A percentile compares a stretch with the other conserved stretches of the same genome.
Conservation (phyloP, 2,113 vertebrate genomes). For the Electrona antarctica region DNA sequence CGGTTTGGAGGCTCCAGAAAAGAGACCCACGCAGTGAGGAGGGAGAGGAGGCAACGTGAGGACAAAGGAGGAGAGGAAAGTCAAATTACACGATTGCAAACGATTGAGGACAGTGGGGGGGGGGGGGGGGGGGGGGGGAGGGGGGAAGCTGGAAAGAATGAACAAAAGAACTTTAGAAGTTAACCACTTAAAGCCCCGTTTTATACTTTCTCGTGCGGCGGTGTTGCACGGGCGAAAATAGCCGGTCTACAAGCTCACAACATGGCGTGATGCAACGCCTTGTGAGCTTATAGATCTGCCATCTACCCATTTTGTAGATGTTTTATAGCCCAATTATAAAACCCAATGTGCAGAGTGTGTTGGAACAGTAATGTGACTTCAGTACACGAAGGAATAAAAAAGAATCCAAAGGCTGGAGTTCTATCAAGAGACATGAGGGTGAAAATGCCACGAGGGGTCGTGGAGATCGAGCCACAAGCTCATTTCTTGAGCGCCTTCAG, state of each 20-base stretch:
- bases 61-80: conserved; percentile 61
- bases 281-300: too few relatives aligned
- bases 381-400: conserved; percentile 5
- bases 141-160: conserved; percentile 39
- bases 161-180: conserved; percentile 46
- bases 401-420: conserved; percentile 47
- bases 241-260: too few relatives aligned
- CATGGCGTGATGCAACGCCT: too few relatives aligned
- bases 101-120: neutral
- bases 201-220: too few relatives aligned
- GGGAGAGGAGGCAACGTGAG: conserved; percentile 64
- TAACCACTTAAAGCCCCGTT: too few relatives aligned
- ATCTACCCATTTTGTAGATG: too few relatives aligned
- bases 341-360: neutral
- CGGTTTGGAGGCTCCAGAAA: neutral
- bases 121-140: conserved; percentile 5
- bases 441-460: conserved; percentile 43
- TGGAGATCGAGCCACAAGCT: conserved; percentile 49
- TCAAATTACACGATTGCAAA: conserved; percentile 51
- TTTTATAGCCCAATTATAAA: too few relatives aligned
- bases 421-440: conserved; percentile 42
- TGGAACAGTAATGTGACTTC: neutral
- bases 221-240: too few relatives aligned
- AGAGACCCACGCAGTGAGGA: neutral
- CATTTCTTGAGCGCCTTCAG: conserved; percentile 62